These are phyloP conservation scores for Microctenopoma steveboyesi DNA, from an alignment of 2,797 vertebrate genomes.

Conservation along the genomic window DNA sequence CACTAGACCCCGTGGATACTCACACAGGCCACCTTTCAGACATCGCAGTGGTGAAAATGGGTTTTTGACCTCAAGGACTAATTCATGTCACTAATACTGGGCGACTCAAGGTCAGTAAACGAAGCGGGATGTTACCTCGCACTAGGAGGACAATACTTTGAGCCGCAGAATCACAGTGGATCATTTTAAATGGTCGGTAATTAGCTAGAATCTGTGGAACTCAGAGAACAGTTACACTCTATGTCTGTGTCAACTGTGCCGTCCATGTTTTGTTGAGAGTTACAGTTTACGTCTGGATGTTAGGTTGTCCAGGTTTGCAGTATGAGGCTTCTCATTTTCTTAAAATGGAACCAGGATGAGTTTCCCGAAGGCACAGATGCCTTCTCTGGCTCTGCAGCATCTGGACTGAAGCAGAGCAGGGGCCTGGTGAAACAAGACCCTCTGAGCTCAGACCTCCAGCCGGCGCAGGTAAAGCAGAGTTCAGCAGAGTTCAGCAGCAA, in stretches of 20 bases:
- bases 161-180: constrained; percentile 21
- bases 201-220: constrained; percentile 34
- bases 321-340: constrained; percentile 51
- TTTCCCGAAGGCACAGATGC: constrained; percentile 58
- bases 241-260: constrained; percentile 29
- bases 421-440: constrained; percentile 40
- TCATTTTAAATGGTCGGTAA: constrained; percentile 39
- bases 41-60: constrained; percentile 54
- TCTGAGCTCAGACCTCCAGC: constrained; percentile 36
- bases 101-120: constrained; percentile 65
- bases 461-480: constrained; percentile 69
- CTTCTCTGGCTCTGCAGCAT: constrained; percentile 65
- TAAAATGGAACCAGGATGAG: constrained; percentile 20
- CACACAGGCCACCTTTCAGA: constrained; percentile 52
- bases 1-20: constrained; percentile 35
- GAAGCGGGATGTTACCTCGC: constrained; percentile 55
- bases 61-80: constrained; percentile 56
- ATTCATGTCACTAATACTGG: constrained; percentile 63
- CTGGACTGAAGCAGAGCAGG: constrained; percentile 60
- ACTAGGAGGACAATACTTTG: constrained; percentile 30
- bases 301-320: constrained; percentile 61
- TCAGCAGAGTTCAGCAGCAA: constrained; percentile 67
- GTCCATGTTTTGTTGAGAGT: constrained; percentile 39
- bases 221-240: constrained; percentile 24
- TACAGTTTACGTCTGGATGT: constrained; percentile 48